Evolutionary conservation across 2,797 vertebrate species (phyloP).

Genomic region (Furcifer pardalis): DNA sequence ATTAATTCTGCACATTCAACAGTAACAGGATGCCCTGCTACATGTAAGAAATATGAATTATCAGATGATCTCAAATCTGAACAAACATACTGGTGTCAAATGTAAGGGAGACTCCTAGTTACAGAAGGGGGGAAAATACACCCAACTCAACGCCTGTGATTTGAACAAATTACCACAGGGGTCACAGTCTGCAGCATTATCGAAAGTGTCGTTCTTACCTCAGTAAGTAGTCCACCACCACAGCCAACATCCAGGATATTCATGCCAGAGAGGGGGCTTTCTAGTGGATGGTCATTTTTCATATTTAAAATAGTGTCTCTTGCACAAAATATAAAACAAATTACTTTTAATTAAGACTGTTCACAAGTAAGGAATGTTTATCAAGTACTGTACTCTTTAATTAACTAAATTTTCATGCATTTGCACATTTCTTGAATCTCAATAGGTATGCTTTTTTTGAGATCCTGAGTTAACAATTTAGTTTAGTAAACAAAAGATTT

Average conservation of each 20-base stretch:
- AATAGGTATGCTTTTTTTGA: background rate
- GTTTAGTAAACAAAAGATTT: background rate
- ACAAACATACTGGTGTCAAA: background rate
- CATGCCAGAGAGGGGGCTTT: slow-evolving; percentile 85
- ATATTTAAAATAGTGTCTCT: slow-evolving; percentile 92
- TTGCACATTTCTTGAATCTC: background rate
- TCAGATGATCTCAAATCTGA: background rate
- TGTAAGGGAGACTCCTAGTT: background rate
- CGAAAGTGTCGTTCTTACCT: slow-evolving; percentile 77
- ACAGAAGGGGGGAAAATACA: background rate
- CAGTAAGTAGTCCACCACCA: slow-evolving; percentile 91
- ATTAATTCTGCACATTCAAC: background rate
- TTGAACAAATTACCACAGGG: background rate
- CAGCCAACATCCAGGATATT: slow-evolving; percentile 93
- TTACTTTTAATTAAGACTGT: background rate
- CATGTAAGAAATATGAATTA: background rate
- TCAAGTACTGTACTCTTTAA: background rate
- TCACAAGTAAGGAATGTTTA: background rate
- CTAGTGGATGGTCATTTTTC: slow-evolving; percentile 74
- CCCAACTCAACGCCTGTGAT: background rate
- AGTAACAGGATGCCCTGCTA: background rate
- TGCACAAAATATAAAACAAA: slow-evolving; percentile 41
- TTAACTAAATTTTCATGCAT: background rate
- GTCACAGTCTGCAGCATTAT: background rate
- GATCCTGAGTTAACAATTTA: background rate